phyloP scores from a whole-genome alignment of 2,113 vertebrate genomes.

The Alouatta palliata region DNA sequence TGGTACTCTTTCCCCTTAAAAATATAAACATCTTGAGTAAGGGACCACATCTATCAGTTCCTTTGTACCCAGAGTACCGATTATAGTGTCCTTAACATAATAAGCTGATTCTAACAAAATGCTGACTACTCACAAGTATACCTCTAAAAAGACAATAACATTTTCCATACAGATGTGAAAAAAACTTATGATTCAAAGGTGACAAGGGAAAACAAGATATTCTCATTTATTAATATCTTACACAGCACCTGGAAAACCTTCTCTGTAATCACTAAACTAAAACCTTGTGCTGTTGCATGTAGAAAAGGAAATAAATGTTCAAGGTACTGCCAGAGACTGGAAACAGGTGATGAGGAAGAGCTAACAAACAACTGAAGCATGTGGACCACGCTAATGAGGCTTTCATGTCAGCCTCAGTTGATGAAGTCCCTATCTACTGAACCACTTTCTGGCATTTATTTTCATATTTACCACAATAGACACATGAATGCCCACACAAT shows the following conservation, averaged over 20 bases:
- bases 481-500: background rate
- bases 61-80: background rate
- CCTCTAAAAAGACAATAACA: background rate
- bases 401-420: background rate
- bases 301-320: conserved; percentile 26
- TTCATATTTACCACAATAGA: background rate
- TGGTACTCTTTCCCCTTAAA: background rate
- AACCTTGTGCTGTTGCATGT: background rate
- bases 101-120: background rate
- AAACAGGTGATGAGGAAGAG: background rate
- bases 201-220: background rate
- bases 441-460: background rate
- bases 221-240: conserved; percentile 44
- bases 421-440: background rate
- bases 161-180: background rate
- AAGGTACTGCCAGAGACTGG: background rate
- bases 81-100: background rate
- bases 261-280: background rate
- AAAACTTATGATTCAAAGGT: background rate
- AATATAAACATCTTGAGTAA: background rate
- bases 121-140: background rate
- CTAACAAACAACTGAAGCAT: background rate
- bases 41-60: background rate
- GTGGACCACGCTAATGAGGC: background rate
- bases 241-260: background rate